Evolutionary conservation across 2,113 vertebrate species (phyloP).

Genomic region (Tor tambroides): DNA sequence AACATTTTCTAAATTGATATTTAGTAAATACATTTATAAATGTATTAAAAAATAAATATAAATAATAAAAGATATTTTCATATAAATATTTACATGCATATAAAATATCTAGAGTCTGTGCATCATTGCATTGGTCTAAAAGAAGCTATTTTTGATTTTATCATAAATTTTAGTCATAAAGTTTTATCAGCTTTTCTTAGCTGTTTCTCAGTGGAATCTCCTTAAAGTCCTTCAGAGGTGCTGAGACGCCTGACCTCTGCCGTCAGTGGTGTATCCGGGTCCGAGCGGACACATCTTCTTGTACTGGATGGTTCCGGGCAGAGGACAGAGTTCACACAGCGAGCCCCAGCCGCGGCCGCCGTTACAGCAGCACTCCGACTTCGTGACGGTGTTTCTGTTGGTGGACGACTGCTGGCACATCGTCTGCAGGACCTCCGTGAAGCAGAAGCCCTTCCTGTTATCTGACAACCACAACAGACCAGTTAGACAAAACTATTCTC

Average conservation of each 20-base stretch:
- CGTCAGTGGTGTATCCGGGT: slow-evolving; percentile 87
- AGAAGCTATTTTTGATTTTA: background rate
- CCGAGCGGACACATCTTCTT: slow-evolving; percentile 94
- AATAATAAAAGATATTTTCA: no score
- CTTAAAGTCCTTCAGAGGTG: background rate
- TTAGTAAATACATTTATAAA: background rate
- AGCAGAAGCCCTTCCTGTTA: slow-evolving; percentile 88
- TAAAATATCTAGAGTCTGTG: background rate
- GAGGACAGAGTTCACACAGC: slow-evolving; percentile 90
- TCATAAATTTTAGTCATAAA: no score
- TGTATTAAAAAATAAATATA: no score
- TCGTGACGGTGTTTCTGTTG: slow-evolving; percentile 86
- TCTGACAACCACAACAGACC: slow-evolving; percentile 71
- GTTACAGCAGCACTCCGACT: slow-evolving; percentile 91
- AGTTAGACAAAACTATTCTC: no score
- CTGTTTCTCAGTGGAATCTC: background rate
- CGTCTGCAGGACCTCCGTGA: slow-evolving; percentile 87
- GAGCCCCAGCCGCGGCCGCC: slow-evolving; percentile 88
- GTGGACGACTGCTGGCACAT: slow-evolving; percentile 88
- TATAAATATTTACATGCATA: no score
- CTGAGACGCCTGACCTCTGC: slow-evolving; percentile 78
- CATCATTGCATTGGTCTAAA: background rate
- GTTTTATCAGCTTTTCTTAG: background rate
- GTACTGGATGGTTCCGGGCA: slow-evolving; percentile 87
- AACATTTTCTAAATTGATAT: background rate